Conservation (phyloP, 1,140 invertebrate species). For the Drosophila parabipectinata region DNA sequence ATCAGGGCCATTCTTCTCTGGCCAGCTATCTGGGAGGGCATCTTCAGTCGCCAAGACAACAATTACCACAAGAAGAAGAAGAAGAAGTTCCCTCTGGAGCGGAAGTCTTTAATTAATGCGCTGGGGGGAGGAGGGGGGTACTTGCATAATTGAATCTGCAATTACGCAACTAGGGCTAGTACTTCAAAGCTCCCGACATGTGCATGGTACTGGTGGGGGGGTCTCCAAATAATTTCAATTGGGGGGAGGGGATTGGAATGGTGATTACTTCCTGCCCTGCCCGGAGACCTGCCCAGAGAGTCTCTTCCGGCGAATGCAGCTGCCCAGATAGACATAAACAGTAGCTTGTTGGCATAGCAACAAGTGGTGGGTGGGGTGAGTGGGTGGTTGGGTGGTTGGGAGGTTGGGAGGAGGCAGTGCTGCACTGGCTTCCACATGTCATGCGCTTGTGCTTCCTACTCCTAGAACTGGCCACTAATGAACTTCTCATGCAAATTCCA, state of each 20-base stretch:
- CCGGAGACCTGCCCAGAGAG: constrained; percentile 14
- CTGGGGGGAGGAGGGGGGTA: constrained; percentile 10
- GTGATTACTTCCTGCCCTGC: background rate
- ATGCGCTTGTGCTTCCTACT: constrained; percentile 29
- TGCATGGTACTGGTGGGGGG: constrained; percentile 38
- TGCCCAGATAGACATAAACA: constrained; percentile 42
- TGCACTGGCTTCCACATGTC: constrained; percentile 23
- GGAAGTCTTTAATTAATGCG: constrained; percentile 80
- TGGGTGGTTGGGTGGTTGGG: too few relatives aligned
- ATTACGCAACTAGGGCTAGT: constrained; percentile 61
- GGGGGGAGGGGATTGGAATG: background rate
- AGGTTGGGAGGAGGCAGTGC: background rate
- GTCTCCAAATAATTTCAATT: constrained; percentile 14
- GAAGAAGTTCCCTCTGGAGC: constrained; percentile 28
- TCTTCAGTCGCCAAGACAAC: constrained; percentile 59
- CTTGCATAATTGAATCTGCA: constrained; percentile 70
- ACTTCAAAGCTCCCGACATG: constrained; percentile 29
- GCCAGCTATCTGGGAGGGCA: constrained; percentile 40
- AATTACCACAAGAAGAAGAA: constrained; percentile 78
- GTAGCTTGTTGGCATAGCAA: constrained; percentile 72
- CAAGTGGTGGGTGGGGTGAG: constrained; percentile 64
- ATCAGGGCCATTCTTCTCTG: constrained; percentile 30
- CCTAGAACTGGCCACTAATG: constrained; percentile 50
- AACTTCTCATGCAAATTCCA: constrained; percentile 78
- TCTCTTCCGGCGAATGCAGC: constrained; percentile 21